Base-by-base conservation (phyloP, 2,113 vertebrate genomes). In the Otocyon megalotis region DNA sequence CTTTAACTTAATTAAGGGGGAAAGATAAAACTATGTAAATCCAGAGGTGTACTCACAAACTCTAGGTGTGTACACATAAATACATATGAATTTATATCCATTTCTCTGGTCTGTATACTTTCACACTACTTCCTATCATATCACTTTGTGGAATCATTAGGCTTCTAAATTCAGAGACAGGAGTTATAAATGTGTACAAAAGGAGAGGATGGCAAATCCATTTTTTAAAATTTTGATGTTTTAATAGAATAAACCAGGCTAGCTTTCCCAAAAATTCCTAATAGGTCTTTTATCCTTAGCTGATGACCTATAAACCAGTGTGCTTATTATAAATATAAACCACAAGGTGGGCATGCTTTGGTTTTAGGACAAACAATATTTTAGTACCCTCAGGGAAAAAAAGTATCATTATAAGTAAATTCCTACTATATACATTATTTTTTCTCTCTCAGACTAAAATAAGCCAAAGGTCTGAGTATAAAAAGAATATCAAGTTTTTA, bases 401-500 rank as follows among this genome's bases (percentile, higher is more conserved):
- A 3, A 26, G 24, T 28, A 95, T 76, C 48, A 67, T 53, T 26
- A 26, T 77, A 60, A 90, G 81, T 71, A 96, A 48, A 93, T 37
- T 79, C 14, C 60, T 53, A 32, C 35, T 79, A 62, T 17, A 94
- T 84, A n/a, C 7, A 53, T 37, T 69, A 85, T 48, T 88, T 80
- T 43, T 86, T 54, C 24, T 88, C 74, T 77, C 30, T 86, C 71
- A 81, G 50, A 50, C 20, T 28, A 88, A 96, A 93, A 71, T 56
- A 79, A 91, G 30, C 71, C n/a, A 88, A 89, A 94, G 50, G 67
- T 54, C 85, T 24, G 28, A 81, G 10, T 79, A 97, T 90, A 94
- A 90, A 96, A 96, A 94, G 32, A 97, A 96, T 5, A 50, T 26
- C 53, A 74, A 35, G 71, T 89, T 97, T 83, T 93, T 56, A 91